These are phyloP conservation scores for Parascotia fuliginaria DNA, from an alignment of 2,888 invertebrate genomes.

Conservation along the genomic window DNA sequence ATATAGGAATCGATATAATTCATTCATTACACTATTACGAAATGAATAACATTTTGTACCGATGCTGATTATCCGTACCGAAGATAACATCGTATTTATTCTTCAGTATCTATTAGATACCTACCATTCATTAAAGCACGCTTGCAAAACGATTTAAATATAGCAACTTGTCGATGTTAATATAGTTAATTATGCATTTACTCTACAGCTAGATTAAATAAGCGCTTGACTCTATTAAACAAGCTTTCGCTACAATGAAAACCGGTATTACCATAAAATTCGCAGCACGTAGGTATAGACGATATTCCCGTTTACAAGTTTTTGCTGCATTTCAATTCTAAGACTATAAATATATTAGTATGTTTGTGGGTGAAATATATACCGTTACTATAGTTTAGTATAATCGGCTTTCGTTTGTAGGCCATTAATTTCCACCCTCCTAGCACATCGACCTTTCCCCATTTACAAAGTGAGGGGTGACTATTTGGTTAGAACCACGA, in stretches of 20 bases:
- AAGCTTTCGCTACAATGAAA: conserved; percentile 47
- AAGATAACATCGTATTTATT: no score
- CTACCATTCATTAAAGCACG: no score
- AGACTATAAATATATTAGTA: neutral
- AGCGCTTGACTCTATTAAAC: conserved; percentile 19
- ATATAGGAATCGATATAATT: no score
- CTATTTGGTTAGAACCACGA: conserved; percentile 40
- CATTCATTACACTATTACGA: no score
- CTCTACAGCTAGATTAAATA: conserved; percentile 14
- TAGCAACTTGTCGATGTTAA: neutral
- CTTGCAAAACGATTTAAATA: neutral
- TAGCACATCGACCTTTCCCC: conserved; percentile 59
- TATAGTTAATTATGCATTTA: conserved; percentile 10
- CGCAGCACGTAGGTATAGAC: conserved; percentile 29
- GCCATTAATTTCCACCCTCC: conserved; percentile 44
- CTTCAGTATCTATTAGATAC: no score
- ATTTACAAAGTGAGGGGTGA: conserved; percentile 47
- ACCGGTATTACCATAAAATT: conserved; percentile 51
- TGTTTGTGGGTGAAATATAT: conserved; percentile 7
- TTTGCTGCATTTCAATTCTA: conserved; percentile 10
- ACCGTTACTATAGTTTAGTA: neutral
- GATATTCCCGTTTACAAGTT: conserved; percentile 25
- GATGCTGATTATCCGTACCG: no score
- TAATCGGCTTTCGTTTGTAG: conserved; percentile 9
- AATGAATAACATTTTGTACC: no score